Base-by-base conservation (phyloP, 2,113 vertebrate genomes). In the Pedionomus torquatus region DNA sequence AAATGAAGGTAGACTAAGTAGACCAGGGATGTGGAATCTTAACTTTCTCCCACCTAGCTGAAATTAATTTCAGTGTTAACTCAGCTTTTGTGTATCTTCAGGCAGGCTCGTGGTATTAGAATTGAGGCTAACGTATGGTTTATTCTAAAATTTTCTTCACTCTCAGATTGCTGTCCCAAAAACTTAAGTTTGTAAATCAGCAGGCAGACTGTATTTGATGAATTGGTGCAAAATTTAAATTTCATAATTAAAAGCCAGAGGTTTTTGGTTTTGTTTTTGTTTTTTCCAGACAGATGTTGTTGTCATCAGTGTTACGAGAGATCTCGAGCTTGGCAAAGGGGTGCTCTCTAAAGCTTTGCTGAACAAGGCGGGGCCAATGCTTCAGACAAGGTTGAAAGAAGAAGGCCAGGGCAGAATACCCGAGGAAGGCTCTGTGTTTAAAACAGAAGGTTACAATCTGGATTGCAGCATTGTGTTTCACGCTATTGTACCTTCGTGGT, bases 391-490 rank as follows among this genome's bases (percentile, higher is more conserved):
- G n/a, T 25, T 99, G 68, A 9, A 9, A 4, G 16, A 41, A 17
- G 68, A 25, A 19, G 57, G 92, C 51, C 8, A 39, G 89, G 41
- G 46, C 43, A 33, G 10, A 4, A 3, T 1, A 11, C 63, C 46
- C 35, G 28, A 6, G 1, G 16, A 49, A 17, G 99, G 98, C 23
- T 97, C 97, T 3, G 75, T 99, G 69, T 96, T 99, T 13, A 85
- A 93, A 84, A 99, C 99, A 9, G 55, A 94, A 2, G 98, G 98
- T 44, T 98, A 95, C 63, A 96, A 95, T 35, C 97, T 99, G 48
- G 91, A 35, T 23, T 98, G 98, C 96, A 89, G 23, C 16, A 4
- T 35, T 5, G 98, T 99, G 17, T 98, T 99, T 88, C 99, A 99
- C 18, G 97, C 96, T 65, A 68, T 99, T 1, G 13, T 95, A 33